Evolutionary conservation across 2,113 vertebrate genomes (phyloP).

Genomic region (Todiramphus chloris): DNA sequence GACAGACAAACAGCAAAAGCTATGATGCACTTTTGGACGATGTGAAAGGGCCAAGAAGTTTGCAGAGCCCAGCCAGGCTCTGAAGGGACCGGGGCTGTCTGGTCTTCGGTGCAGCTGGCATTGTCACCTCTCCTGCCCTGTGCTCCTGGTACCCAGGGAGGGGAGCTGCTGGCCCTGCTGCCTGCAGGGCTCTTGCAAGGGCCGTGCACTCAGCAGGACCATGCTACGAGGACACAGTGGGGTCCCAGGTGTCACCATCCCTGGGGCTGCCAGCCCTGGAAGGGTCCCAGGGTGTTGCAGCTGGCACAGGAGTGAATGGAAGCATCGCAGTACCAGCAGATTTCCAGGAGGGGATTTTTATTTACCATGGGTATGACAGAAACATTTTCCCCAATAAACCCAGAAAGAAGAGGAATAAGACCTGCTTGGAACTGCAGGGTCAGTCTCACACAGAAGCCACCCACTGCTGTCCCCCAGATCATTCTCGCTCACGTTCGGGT

Average conservation of each 20-base stretch:
- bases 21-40: neutral
- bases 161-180: neutral
- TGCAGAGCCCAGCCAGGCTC: neutral
- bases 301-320: neutral
- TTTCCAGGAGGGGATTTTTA: neutral
- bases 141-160: neutral
- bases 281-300: neutral
- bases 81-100: neutral
- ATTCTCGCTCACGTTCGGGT: neutral
- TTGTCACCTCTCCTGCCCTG: no score
- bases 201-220: neutral
- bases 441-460: neutral
- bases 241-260: neutral
- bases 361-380: neutral
- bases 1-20: neutral
- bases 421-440: neutral
- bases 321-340: accelerated
- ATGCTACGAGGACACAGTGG: neutral
- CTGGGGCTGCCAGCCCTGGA: neutral
- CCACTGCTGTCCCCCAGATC: neutral
- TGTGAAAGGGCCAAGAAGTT: neutral
- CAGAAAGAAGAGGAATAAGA: neutral
- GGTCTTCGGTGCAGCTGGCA: neutral
- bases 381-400: neutral
- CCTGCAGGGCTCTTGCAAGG: neutral